Conservation (phyloP, 2,113 vertebrate genomes). For the Heptranchias perlo region DNA sequence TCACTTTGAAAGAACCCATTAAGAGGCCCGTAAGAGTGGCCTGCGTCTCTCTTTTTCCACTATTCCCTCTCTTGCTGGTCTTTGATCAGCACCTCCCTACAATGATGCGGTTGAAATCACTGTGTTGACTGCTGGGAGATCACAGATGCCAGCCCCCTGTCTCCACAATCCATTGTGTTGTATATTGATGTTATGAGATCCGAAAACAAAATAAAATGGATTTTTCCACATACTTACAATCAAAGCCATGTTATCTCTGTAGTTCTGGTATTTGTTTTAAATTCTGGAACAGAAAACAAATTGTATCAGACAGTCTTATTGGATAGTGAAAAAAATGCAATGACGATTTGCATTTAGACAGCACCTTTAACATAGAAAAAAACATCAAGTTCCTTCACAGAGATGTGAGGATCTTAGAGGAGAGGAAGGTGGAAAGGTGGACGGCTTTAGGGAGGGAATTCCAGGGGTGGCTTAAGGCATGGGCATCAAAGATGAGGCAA, state of each 20-base stretch:
- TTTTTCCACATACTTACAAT: slow-evolving; percentile 16
- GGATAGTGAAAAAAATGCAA: neutral
- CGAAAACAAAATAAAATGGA: neutral
- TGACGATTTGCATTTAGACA: neutral
- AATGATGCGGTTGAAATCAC: neutral
- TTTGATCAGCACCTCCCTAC: too few species aligned
- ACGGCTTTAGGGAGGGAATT: neutral
- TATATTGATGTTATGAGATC: neutral
- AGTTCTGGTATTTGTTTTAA: neutral
- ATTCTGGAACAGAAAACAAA: neutral
- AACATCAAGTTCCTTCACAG: neutral
- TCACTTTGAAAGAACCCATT: neutral
- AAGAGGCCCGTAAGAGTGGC: neutral
- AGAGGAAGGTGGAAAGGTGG: neutral
- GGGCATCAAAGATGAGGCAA: neutral
- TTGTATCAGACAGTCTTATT: neutral
- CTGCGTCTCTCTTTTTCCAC: neutral
- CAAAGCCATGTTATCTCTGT: neutral
- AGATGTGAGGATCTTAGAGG: neutral
- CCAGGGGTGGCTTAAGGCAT: neutral
- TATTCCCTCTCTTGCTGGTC: neutral
- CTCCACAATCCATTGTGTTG: neutral
- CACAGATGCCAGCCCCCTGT: neutral
- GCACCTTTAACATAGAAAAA: neutral
- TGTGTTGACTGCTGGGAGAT: neutral